Evolutionary conservation across 1,140 invertebrate species (phyloP).

Genomic region (Elymnias hypermnestra): DNA sequence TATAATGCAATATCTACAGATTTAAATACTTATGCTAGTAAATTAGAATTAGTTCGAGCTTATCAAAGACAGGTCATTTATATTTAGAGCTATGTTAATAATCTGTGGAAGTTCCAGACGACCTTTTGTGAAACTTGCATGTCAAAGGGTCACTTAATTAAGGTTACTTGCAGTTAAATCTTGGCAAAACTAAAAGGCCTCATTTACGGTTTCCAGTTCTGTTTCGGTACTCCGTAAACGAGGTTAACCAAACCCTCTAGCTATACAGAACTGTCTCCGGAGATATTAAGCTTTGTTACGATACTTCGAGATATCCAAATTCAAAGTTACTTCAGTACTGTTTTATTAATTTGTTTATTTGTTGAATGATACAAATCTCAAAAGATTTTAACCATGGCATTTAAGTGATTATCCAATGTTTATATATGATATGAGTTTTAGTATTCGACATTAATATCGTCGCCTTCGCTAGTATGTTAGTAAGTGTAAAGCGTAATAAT

Average conservation of each 20-base stretch:
- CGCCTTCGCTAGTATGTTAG: too few species aligned
- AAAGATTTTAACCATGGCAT: not conserved
- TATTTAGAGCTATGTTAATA: constrained; percentile 4
- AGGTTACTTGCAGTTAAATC: constrained; percentile 6
- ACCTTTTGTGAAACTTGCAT: constrained; percentile 4
- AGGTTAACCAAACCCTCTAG: constrained; percentile 1
- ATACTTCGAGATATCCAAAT: not conserved
- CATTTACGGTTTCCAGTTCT: constrained; percentile 8
- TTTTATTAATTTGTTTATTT: too few species aligned
- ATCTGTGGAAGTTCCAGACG: not conserved
- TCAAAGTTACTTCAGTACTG: too few species aligned
- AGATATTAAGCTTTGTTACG: not conserved
- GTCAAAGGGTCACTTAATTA: constrained; percentile 10
- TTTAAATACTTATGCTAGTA: too few species aligned
- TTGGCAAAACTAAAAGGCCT: constrained; percentile 5
- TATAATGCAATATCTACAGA: too few species aligned
- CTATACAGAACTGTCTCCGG: constrained; percentile 1
- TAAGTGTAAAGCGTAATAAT: too few species aligned
- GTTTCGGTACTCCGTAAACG: constrained; percentile 5
- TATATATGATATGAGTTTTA: too few species aligned
- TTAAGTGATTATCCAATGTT: too few species aligned
- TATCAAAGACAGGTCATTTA: too few species aligned
- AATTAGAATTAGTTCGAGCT: too few species aligned
- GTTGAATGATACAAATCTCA: not conserved
- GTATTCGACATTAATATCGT: too few species aligned